Base-by-base conservation (phyloP, 2,888 invertebrate genomes). In the Brenthis daphne region DNA sequence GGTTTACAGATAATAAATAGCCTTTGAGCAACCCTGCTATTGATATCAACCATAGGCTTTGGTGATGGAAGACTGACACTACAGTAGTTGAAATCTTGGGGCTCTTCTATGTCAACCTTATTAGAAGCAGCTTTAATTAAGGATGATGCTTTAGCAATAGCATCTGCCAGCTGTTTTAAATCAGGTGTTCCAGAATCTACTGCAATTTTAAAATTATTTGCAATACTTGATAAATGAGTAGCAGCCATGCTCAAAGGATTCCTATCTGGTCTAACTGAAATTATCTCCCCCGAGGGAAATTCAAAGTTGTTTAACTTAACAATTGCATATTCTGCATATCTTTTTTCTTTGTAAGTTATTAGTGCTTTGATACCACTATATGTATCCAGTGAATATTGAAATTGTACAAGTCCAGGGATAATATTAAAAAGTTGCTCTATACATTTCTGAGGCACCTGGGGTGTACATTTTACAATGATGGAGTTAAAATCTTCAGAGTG, bases 301-400 rank as follows among this genome's bases (percentile, higher is more conserved):
- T 98, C 98, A 85, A 98, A 96, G 8, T 97, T 97, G 84, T 98
- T 96, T 65, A 98, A 92, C 85, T 96, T 97, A 77, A 98, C 97
- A 77, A 96, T 94, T 56, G 96, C 97, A 89, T 96, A 96, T 0
- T 84, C 81, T 20, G 92, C 93, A 37, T 86, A 83, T 71, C 82
- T 84, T 66, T 86, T 83, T 71, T 82, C 84, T 11, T 84, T 80
- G 80, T 91, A 93, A n/a, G 86, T 85, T 13, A 92, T 79, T 1
- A 79, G 65, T 13, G 87, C 88, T 73, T 82, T 87, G 83, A 76
- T 88, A 76, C 79, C 93, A 84, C 85, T 94, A 85, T 80, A 94
- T 72, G 76, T 83, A 83, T 90, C 94, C 77, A 71, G 83, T 82
- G 84, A 93, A 87, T 81, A 93, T 78, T 84, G 89, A 80, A 84